Conservation (phyloP, 2,797 vertebrate genomes). For the Tapirus indicus region DNA sequence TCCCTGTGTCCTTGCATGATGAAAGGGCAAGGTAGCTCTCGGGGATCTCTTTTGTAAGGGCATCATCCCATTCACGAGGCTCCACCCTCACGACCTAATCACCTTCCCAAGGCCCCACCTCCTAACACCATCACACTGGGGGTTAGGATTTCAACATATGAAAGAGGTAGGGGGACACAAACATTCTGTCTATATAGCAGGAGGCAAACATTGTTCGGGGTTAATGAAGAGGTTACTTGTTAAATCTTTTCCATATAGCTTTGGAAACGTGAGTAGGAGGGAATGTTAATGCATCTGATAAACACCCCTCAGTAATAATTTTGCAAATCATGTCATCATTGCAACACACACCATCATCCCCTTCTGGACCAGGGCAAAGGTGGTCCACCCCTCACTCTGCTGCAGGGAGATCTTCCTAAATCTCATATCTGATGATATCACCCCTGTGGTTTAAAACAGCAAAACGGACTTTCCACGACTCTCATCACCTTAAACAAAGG, state of each 20-base stretch:
- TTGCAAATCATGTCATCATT: not conserved
- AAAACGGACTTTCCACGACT: not conserved
- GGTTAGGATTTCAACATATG: too few species aligned
- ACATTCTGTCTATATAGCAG: not conserved
- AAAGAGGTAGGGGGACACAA: not conserved
- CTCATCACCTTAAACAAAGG: not conserved
- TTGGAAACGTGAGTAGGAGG: not conserved
- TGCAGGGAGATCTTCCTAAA: not conserved
- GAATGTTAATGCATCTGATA: not conserved
- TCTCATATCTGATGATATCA: not conserved
- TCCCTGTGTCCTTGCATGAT: too few species aligned
- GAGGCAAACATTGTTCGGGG: not conserved
- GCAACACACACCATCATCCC: not conserved
- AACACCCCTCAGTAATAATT: not conserved
- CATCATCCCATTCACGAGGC: too few species aligned
- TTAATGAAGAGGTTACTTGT: not conserved
- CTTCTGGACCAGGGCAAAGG: not conserved
- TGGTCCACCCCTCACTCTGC: too few species aligned
- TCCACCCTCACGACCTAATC: too few species aligned
- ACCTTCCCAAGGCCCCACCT: too few species aligned
- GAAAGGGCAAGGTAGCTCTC: too few species aligned
- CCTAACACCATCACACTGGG: too few species aligned
- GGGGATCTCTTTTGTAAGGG: too few species aligned
- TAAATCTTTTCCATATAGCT: not conserved
- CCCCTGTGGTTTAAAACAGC: not conserved